Base-by-base conservation (phyloP, 2,113 vertebrate species). In the western clawed frog (Xenopus tropicalis) region DNA sequence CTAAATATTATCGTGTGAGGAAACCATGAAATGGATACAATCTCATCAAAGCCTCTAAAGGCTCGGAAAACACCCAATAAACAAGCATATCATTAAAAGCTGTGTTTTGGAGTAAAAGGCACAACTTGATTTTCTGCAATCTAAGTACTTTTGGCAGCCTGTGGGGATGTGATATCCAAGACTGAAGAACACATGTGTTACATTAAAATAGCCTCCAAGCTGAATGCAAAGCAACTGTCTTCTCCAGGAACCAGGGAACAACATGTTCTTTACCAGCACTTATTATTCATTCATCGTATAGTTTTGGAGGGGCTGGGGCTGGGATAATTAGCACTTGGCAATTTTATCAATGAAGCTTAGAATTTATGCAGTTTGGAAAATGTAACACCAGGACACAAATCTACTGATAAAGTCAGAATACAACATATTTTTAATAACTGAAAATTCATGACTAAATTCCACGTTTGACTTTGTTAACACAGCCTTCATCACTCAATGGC, bases 61-160 rank as follows among this genome's bases (percentile, higher is more conserved):
- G 16, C 17, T n/a, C 3, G 11, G 21, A 52, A 46, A 23, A 14
- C 44, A 14, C 25, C 52, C 56, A 42, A 24, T 29, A 17, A 58
- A 43, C 10, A n/a, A 11, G n/a, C 23, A 54, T 4, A 42, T 11
- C 54, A 72, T 56, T 11, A 65, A 44, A 65, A 20, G 24, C 48
- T 72, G 11, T 42, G 54, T 62, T 69, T 42, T 37, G 23, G 37
- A 25, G 1, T 21, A 42, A 67, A 11, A 14, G 43, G 52, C 43
- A 52, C 65, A 68, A 75, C 58, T 51, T 58, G 44, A 69, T 61
- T 68, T 48, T 68, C 57, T 69, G 72, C 57, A 68, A 61, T 54
- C 57, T 52, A 68, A 75, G 72, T 62, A 52, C 44, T 69, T 62
- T 56, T 68, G 72, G 72, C 72, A 75, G 24, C 44, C 20, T n/a